Conservation (phyloP, 2,888 invertebrate genomes). For the Sclerodermus sp. region DNA sequence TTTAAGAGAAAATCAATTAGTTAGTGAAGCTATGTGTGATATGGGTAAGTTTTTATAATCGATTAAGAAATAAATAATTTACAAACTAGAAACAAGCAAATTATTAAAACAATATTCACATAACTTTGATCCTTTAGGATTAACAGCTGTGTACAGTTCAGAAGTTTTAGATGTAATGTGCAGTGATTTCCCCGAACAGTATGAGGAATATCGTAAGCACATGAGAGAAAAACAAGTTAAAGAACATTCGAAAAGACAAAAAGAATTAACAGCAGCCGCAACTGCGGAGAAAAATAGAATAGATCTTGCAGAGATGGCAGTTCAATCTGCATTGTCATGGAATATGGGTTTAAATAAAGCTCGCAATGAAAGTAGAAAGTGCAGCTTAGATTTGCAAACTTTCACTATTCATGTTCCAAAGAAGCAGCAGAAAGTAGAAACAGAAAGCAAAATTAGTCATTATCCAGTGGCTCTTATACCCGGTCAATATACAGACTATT, state of each 20-base stretch:
- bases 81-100: no score
- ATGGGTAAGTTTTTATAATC: conserved; percentile 65
- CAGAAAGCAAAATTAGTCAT: conserved; percentile 64
- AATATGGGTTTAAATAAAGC: conserved; percentile 81
- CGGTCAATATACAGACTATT: conserved; percentile 93
- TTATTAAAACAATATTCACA: no score
- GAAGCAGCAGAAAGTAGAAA: conserved; percentile 59
- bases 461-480: conserved; percentile 95
- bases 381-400: conserved; percentile 91
- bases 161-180: conserved; percentile 96
- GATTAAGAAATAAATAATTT: background rate
- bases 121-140: conserved; percentile 59
- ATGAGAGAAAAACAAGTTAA: conserved; percentile 71
- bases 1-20: conserved; percentile 79
- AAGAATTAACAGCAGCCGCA: conserved; percentile 64
- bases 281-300: conserved; percentile 61
- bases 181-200: conserved; percentile 92
- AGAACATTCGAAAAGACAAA: conserved; percentile 70
- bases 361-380: conserved; percentile 75
- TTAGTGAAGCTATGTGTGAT: conserved; percentile 90
- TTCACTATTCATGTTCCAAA: conserved; percentile 80
- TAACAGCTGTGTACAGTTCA: conserved; percentile 88
- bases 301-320: conserved; percentile 79
- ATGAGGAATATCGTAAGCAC: conserved; percentile 83
- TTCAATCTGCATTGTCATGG: conserved; percentile 85